Conservation (phyloP, 2,113 vertebrate genomes). For the Ceratotherium simum region DNA sequence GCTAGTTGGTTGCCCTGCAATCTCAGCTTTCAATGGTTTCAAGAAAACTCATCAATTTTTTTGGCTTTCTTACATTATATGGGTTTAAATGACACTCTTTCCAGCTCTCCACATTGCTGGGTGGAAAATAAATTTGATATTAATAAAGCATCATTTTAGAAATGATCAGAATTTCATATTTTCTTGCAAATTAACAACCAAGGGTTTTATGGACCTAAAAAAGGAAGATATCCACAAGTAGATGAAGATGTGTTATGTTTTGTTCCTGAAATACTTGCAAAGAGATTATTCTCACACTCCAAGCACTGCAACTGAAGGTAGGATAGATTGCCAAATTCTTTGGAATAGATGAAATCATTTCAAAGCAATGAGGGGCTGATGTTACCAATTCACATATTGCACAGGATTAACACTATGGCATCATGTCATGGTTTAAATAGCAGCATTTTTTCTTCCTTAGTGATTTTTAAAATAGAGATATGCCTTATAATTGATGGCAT, state of each 20-base stretch:
- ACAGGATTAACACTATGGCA: constrained; percentile 57
- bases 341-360: constrained; percentile 68
- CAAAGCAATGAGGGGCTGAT: constrained; percentile 65
- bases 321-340: constrained; percentile 74
- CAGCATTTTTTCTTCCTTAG: constrained; percentile 3
- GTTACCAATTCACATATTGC: constrained; percentile 65
- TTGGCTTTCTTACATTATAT: constrained; percentile 8
- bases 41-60: constrained; percentile 60
- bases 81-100: constrained; percentile 59
- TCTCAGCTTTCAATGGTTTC: constrained; percentile 48
- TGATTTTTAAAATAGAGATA: constrained; percentile 53
- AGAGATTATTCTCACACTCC: constrained; percentile 74
- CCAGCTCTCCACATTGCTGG: constrained; percentile 9
- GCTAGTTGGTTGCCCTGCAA: constrained; percentile 12
- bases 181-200: constrained; percentile 77
- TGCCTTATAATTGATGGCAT: background rate
- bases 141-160: constrained; percentile 70
- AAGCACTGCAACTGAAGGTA: constrained; percentile 70
- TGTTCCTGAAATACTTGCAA: constrained; percentile 79
- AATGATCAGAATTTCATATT: constrained; percentile 72
- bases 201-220: constrained; percentile 73
- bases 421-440: constrained; percentile 53
- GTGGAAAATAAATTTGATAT: constrained; percentile 70
- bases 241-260: constrained; percentile 80
- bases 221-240: constrained; percentile 74